Evolutionary conservation across 2,113 vertebrate species (phyloP).

Genomic region (Dascyllus trimaculatus): DNA sequence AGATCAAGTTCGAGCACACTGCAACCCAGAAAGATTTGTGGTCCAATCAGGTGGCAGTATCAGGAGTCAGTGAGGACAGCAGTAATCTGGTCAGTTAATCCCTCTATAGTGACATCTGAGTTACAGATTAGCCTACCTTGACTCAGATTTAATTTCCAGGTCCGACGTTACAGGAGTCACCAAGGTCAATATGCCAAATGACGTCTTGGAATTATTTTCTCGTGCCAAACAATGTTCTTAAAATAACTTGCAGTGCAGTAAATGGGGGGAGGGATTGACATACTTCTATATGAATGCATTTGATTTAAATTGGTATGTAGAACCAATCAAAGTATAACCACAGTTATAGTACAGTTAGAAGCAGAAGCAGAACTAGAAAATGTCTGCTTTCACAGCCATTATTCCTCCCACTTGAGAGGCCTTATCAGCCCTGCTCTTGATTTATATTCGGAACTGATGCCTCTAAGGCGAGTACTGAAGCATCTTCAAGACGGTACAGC

Average conservation of each 20-base stretch:
- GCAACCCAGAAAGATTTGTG: slow-evolving; percentile 19
- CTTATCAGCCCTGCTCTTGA: neutral
- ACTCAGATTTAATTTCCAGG: slow-evolving; percentile 35
- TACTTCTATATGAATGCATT: neutral
- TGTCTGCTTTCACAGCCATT: neutral
- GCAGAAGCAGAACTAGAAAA: neutral
- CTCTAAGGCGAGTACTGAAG: neutral
- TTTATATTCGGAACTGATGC: slow-evolving; percentile 11
- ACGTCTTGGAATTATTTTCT: slow-evolving; percentile 31
- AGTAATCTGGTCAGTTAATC: slow-evolving; percentile 55
- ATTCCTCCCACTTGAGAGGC: neutral
- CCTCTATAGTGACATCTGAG: slow-evolving; percentile 33
- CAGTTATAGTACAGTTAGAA: too few relatives aligned
- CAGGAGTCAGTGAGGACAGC: slow-evolving; percentile 41
- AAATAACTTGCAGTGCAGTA: slow-evolving; percentile 7
- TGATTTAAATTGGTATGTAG: neutral
- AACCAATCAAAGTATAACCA: neutral
- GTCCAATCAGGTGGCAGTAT: slow-evolving; percentile 33
- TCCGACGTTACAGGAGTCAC: neutral
- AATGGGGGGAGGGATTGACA: neutral
- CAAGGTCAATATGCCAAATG: slow-evolving; percentile 11
- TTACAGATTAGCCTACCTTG: slow-evolving; percentile 51
- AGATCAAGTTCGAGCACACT: slow-evolving; percentile 4
- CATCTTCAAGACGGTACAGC: neutral
- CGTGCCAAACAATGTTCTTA: neutral